These are phyloP conservation scores for Cromileptes altivelis DNA, from an alignment of 2,113 vertebrate genomes.

Conservation along the genomic window DNA sequence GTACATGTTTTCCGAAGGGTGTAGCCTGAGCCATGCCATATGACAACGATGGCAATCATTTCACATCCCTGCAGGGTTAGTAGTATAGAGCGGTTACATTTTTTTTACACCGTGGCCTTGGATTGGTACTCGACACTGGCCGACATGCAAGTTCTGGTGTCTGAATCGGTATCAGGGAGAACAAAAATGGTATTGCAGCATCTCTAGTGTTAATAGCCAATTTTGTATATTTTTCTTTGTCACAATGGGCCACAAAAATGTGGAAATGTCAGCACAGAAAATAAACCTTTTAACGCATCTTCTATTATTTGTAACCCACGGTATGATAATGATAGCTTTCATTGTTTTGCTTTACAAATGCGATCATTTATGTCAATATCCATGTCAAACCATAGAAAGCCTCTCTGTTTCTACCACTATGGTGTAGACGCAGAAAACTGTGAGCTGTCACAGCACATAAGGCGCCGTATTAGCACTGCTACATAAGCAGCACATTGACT, in stretches of 20 bases:
- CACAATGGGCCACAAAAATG: neutral
- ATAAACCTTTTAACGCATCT: neutral
- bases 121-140: too few species aligned
- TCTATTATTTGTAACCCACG: neutral
- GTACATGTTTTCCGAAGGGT: too few species aligned
- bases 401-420: neutral
- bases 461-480: neutral
- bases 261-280: neutral
- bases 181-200: too few species aligned
- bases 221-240: neutral
- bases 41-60: too few species aligned
- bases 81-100: too few species aligned
- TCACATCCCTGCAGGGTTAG: too few species aligned
- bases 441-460: neutral
- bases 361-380: too few species aligned
- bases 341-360: neutral
- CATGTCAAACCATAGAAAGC: neutral
- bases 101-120: too few species aligned
- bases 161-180: too few species aligned
- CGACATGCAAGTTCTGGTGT: too few species aligned
- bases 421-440: neutral
- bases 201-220: too few species aligned
- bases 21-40: too few species aligned
- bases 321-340: neutral
- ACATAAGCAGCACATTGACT: neutral